A percentile compares a stretch with the other conserved stretches of the same genome.
Conservation (phyloP, 2,888 invertebrate species). For the Chrysolina oricalcia region DNA sequence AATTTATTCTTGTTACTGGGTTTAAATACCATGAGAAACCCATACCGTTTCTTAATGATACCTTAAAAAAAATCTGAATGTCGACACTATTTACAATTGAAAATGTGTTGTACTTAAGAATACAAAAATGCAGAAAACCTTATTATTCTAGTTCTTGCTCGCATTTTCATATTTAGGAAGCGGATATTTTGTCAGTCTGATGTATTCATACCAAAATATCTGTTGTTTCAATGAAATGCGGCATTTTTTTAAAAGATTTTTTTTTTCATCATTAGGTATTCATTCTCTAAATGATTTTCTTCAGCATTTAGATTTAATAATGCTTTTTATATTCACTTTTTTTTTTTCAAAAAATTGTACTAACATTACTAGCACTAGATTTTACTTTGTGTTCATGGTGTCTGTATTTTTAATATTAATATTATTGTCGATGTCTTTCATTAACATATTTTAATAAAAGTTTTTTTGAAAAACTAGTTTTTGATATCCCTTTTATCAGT, state of each 20-base stretch:
- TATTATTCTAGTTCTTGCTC: background rate
- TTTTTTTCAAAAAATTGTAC: background rate
- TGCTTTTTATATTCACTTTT: background rate
- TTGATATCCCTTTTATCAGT: conserved; percentile 40
- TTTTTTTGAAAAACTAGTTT: conserved; percentile 33
- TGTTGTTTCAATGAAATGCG: too few relatives aligned
- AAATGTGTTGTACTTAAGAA: background rate
- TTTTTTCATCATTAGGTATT: background rate
- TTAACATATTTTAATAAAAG: conserved; percentile 26
- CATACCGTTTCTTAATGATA: too few relatives aligned
- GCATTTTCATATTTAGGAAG: background rate
- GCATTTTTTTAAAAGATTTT: background rate
- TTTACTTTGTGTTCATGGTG: conserved; percentile 27
- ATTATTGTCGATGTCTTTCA: conserved; percentile 29
- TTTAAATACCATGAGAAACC: too few relatives aligned
- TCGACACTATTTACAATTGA: background rate
- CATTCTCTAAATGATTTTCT: background rate
- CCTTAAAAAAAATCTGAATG: too few relatives aligned
- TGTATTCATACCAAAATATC: too few relatives aligned
- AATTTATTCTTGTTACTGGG: too few relatives aligned
- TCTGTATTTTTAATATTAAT: conserved; percentile 33
- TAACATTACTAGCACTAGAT: background rate
- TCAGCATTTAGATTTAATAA: background rate
- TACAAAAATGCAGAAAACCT: background rate
- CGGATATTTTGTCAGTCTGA: too few relatives aligned